A percentile compares a stretch with the other conserved stretches of the same genome.
phyloP scores from a whole-genome alignment of 1,140 invertebrate species.

The Platyura marginata region DNA sequence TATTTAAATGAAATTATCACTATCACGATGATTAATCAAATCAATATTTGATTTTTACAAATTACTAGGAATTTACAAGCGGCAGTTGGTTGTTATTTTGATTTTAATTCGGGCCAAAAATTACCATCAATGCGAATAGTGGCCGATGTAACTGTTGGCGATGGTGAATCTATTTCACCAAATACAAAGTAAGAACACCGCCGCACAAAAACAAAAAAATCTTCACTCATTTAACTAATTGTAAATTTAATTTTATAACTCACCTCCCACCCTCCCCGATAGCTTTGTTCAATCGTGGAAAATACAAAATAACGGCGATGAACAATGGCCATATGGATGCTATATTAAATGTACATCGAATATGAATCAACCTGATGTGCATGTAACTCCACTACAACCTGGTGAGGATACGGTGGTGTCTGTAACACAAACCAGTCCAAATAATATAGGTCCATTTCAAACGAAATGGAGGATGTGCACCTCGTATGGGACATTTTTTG shows the following conservation, averaged over 20 bases:
- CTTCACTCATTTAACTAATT: slow-evolving; percentile 21
- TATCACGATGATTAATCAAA: too few species aligned
- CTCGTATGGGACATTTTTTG: slow-evolving; percentile 61
- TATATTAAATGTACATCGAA: slow-evolving; percentile 45
- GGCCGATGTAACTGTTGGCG: slow-evolving; percentile 54
- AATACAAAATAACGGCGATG: slow-evolving; percentile 59
- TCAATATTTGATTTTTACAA: slow-evolving; percentile 9
- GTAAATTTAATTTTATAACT: too few species aligned
- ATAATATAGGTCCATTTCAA: slow-evolving; percentile 48
- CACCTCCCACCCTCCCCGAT: too few species aligned
- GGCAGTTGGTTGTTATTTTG: slow-evolving; percentile 88
- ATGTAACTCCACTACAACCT: slow-evolving; percentile 38
- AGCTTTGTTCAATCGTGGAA: slow-evolving; percentile 60
- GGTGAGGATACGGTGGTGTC: slow-evolving; percentile 43
- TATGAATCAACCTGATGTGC: slow-evolving; percentile 34
- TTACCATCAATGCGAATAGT: slow-evolving; percentile 62
- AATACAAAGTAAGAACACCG: slow-evolving; percentile 30
- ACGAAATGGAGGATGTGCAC: slow-evolving; percentile 65
- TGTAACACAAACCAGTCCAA: slow-evolving; percentile 49
- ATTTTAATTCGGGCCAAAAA: slow-evolving; percentile 35
- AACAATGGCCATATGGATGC: slow-evolving; percentile 60
- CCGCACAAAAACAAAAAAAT: background rate
- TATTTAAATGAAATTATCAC: too few species aligned
- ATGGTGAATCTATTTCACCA: slow-evolving; percentile 54
- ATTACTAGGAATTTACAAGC: slow-evolving; percentile 82